Evolutionary conservation across 2,113 vertebrate genomes (phyloP), one percentile per base, ranked within the genome.

Genomic region (Tragelaphus scriptus): DNA sequence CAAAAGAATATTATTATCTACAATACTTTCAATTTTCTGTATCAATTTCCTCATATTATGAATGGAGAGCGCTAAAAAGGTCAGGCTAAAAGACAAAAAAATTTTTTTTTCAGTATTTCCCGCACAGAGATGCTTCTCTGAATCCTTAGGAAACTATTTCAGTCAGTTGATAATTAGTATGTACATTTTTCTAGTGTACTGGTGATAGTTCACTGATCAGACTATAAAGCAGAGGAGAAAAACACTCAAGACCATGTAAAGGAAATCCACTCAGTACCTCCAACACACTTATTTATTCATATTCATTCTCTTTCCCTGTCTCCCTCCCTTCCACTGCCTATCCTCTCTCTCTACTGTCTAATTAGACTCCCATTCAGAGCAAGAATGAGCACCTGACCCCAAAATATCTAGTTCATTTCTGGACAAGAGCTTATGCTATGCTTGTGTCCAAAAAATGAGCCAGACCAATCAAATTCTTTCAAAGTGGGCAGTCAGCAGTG

Each of bases 81-180:
- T 82, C 30, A 84, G 44, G 90, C 7, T 36, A 63, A 77, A 93
- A 87, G 15, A 95, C 71, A 87, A 25, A 86, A 82, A 82, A 94
- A 51, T 4, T 14, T 51, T 65, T 65, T 94, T 90, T 80, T 17
- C 55, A 68, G 5, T 84, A 90, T 95, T 68, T 90, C 25, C 32
- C 26, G 44, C 23, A 36, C 32, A 85, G 0, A 89, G 25, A 93
- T 58, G 44, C 23, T 58, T 88, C 75, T 92, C 68, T 58, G 30
- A 96, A 93, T 85, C 68, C 58, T 26, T 86, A 65, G 21, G 91
- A 96, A 97, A 81, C 30, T 89, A 25, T 91, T 53, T 61, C 58
- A 97, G 91, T 89, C 59, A 68, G 28, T 61, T 91, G 75, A 53
- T 65, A 87, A 92, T 85, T 59, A 59, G 17, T 51, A 51, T 61